Evolutionary conservation across 53 echinoderm and acorn worm genomes (phyloP).

Genomic region (Luidia sarsii): DNA sequence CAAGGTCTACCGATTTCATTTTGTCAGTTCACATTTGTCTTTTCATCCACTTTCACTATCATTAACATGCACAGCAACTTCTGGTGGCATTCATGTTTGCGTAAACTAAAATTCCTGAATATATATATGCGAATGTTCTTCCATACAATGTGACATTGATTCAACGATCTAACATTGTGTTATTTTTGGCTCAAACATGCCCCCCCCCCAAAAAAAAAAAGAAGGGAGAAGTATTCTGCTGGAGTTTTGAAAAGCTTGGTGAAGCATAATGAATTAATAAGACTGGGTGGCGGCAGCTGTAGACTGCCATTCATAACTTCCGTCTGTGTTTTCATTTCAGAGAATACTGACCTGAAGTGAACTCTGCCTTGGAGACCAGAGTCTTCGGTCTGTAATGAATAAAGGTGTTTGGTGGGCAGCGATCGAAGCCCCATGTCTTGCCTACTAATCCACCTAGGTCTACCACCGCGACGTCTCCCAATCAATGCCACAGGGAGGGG

Average conservation of each 20-base stretch:
- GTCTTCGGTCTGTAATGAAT: not conserved
- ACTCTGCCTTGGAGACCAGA: not conserved
- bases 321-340: conserved; percentile 3
- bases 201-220: not conserved
- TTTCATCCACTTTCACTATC: too few relatives aligned
- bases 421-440: conserved; percentile 17
- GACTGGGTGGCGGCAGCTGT: conserved; percentile 32
- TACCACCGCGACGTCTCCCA: conserved; percentile 1
- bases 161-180: too few relatives aligned
- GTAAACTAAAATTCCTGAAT: too few relatives aligned
- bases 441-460: conserved; percentile 35
- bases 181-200: not conserved
- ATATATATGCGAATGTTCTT: too few relatives aligned
- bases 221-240: not conserved
- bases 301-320: conserved; percentile 14
- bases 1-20: too few relatives aligned
- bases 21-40: too few relatives aligned
- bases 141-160: too few relatives aligned
- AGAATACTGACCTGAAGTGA: conserved; percentile 39
- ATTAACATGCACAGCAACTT: too few relatives aligned
- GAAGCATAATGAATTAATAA: conserved; percentile 33
- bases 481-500: conserved; percentile 24
- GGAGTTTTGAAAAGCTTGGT: conserved; percentile 14
- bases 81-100: too few relatives aligned
- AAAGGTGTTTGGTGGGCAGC: conserved; percentile 33